A percentile compares a stretch with the other conserved stretches of the same genome.
These are phyloP conservation scores for Psittacula cyanocephala DNA, from an alignment of 2,113 vertebrate species.

Conservation along the genomic window DNA sequence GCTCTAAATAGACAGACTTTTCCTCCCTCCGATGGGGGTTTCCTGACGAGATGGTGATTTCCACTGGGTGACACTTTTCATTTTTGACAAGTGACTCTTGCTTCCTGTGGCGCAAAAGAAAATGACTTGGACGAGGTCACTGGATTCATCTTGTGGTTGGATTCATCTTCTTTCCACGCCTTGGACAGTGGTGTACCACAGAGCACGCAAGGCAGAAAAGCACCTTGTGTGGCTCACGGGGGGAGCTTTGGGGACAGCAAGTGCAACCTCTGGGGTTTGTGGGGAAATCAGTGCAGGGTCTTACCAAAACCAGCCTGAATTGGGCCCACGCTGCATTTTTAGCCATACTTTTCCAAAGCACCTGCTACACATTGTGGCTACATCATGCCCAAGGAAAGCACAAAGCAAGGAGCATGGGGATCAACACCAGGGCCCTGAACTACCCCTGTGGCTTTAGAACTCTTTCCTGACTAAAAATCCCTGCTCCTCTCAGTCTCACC, in stretches of 20 bases:
- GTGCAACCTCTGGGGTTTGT: rapidly evolving
- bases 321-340: not conserved
- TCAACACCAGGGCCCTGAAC: not conserved
- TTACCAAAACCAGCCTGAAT: not conserved
- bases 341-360: not conserved
- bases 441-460: not conserved
- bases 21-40: not conserved
- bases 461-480: not conserved
- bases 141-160: not conserved
- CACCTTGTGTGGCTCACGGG: not conserved
- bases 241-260: not conserved
- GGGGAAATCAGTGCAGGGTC: not conserved
- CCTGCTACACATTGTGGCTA: not conserved
- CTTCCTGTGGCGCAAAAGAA: not conserved
- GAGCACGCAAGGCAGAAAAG: not conserved
- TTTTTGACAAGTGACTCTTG: not conserved
- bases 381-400: not conserved
- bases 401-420: not conserved
- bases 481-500: not conserved
- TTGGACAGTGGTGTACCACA: not conserved
- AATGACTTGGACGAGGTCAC: not conserved
- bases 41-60: not conserved
- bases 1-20: not conserved
- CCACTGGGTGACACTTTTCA: not conserved
- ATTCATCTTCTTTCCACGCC: not conserved